A percentile compares a stretch with the other conserved stretches of the same genome.
These are phyloP conservation scores for Lycocorax pyrrhopterus DNA, from an alignment of 2,113 vertebrate species.

Conservation along the genomic window DNA sequence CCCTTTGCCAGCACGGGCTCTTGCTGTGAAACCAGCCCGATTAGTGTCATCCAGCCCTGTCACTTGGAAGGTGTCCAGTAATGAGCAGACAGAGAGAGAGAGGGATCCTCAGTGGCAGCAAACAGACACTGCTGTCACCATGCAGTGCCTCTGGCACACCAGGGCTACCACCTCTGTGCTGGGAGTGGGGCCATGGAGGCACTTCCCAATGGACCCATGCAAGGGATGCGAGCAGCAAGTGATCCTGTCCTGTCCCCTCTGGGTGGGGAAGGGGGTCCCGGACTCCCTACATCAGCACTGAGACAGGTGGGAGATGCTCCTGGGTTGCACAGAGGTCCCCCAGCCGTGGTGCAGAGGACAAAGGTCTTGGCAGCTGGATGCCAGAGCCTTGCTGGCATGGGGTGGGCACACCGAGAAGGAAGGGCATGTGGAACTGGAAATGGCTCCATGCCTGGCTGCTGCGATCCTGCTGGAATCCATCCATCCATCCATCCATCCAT, in stretches of 20 bases:
- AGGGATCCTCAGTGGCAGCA: slow-evolving; percentile 10
- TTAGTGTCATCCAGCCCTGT: neutral
- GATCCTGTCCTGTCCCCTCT: neutral
- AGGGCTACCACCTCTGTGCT: neutral
- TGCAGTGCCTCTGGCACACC: neutral
- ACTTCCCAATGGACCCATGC: rapidly evolving
- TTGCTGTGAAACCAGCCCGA: neutral
- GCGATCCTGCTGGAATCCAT: neutral
- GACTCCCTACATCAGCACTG: neutral
- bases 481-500: neutral
- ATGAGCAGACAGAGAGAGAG: neutral
- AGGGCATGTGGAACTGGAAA: neutral
- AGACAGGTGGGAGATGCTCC: neutral
- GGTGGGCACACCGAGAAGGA: neutral
- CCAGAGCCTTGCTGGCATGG: neutral
- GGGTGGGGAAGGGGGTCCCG: neutral
- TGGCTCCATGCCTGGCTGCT: neutral
- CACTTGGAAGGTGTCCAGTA: slow-evolving; percentile 6
- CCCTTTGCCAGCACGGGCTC: neutral
- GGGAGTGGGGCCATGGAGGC: rapidly evolving
- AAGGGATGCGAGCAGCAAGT: neutral
- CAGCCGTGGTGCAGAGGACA: neutral
- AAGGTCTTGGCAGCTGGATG: neutral
- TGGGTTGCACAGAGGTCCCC: neutral
- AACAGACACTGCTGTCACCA: neutral